These are phyloP conservation scores for Catocala sponsa DNA, from an alignment of 2,888 invertebrate species.

Conservation along the genomic window DNA sequence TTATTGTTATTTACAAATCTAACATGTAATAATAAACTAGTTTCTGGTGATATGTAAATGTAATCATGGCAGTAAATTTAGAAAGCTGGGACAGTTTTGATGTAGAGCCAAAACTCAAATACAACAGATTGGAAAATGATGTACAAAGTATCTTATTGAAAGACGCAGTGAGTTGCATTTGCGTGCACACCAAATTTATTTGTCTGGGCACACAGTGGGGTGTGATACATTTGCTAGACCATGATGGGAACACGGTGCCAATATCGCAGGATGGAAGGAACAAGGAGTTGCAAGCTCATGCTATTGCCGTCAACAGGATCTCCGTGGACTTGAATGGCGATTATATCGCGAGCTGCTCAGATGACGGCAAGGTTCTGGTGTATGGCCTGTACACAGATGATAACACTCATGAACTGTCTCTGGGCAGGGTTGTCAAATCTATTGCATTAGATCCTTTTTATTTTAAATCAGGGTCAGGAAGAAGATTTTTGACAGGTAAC, in stretches of 20 bases:
- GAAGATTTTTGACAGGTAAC: conserved; percentile 92
- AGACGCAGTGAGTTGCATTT: conserved; percentile 95
- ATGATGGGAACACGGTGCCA: conserved; percentile 94
- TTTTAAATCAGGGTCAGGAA: conserved; percentile 92
- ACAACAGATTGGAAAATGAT: conserved; percentile 96
- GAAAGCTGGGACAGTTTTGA: conserved; percentile 82
- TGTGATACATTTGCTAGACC: conserved; percentile 95
- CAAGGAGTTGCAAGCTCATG: conserved; percentile 93
- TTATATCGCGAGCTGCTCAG: conserved; percentile 96
- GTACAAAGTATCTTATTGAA: conserved; percentile 94
- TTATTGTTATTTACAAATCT: conserved; percentile 18
- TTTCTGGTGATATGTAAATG: conserved; percentile 14
- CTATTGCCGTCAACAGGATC: conserved; percentile 97
- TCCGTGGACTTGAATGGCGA: conserved; percentile 98
- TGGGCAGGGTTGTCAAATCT: conserved; percentile 95
- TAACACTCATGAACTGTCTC: conserved; percentile 92
- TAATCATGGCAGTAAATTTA: conserved; percentile 76
- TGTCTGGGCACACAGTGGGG: conserved; percentile 98
- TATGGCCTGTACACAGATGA: conserved; percentile 96
- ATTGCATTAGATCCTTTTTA: conserved; percentile 95
- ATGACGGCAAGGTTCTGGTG: conserved; percentile 95
- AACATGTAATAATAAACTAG: conserved; percentile 35
- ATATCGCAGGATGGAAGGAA: conserved; percentile 88
- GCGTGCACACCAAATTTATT: conserved; percentile 97
- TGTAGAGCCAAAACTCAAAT: conserved; percentile 96